Evolutionary conservation across 2,888 invertebrate species (phyloP).

Genomic region (Octodonta nipae): DNA sequence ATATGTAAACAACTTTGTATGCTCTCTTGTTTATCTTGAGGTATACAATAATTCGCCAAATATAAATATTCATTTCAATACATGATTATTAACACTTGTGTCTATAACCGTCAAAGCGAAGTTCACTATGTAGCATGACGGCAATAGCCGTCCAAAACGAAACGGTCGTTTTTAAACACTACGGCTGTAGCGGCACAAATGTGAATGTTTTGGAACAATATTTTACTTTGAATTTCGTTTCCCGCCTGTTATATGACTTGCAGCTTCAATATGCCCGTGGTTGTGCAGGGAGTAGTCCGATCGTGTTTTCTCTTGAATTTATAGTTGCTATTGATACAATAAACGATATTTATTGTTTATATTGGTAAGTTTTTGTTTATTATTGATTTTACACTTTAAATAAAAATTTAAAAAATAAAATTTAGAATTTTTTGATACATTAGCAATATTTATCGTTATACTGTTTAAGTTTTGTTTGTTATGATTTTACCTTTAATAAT

Average conservation of each 20-base stretch:
- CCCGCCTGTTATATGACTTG: slow-evolving; percentile 4
- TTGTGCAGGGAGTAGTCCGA: slow-evolving; percentile 5
- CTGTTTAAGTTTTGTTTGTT: background rate
- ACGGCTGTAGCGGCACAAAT: slow-evolving; percentile 3
- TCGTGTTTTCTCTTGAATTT: slow-evolving; percentile 7
- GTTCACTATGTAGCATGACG: too few species aligned
- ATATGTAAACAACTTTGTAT: too few species aligned
- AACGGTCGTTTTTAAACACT: too few species aligned
- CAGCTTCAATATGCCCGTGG: slow-evolving; percentile 5
- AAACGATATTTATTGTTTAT: slow-evolving; percentile 7
- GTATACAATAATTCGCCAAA: too few species aligned
- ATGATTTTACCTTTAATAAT: slow-evolving; percentile 2
- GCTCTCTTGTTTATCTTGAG: too few species aligned
- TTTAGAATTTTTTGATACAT: slow-evolving; percentile 2
- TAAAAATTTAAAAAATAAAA: background rate
- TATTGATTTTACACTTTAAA: slow-evolving; percentile 5
- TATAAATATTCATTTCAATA: too few species aligned
- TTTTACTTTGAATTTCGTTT: slow-evolving; percentile 5
- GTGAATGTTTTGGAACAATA: slow-evolving; percentile 1
- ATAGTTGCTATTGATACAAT: too few species aligned
- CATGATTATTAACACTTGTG: too few species aligned
- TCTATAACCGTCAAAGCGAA: too few species aligned
- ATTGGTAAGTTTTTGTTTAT: slow-evolving; percentile 7
- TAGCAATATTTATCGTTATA: slow-evolving; percentile 1
- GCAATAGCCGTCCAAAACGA: too few species aligned